Percentiles rank a stretch among this genome's conserved stretches.
phyloP scores from a whole-genome alignment of 1,140 invertebrate genomes.

The Hydropsyche tenuis region DNA sequence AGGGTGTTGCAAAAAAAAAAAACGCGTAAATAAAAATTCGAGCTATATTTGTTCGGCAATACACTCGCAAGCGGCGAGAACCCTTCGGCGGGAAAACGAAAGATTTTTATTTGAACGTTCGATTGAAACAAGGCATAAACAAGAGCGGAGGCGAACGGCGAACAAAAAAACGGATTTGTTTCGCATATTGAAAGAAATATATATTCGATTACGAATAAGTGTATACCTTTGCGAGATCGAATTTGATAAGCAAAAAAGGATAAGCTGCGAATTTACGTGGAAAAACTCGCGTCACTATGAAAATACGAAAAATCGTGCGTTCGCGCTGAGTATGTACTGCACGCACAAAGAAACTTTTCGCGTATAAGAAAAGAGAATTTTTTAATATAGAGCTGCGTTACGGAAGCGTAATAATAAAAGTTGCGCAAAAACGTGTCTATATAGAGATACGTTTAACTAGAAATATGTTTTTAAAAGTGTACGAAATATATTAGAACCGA shows the following conservation, averaged over 20 bases:
- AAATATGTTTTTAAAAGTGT: neutral
- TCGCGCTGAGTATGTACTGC: neutral
- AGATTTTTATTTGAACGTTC: constrained; percentile 21
- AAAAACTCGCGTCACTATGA: neutral
- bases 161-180: constrained; percentile 10
- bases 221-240: constrained; percentile 1
- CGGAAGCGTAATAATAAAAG: neutral
- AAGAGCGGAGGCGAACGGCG: neutral
- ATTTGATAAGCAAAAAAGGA: neutral
- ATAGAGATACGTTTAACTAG: constrained; percentile 6
- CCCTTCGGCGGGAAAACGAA: constrained; percentile 11
- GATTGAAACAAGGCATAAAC: constrained; percentile 33
- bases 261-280: too few species aligned
- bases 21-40: constrained; percentile 20
- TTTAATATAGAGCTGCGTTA: neutral
- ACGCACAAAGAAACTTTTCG: neutral
- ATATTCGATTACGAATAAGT: constrained; percentile 13
- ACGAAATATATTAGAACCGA: neutral
- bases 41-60: constrained; percentile 22
- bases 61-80: neutral
- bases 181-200: constrained; percentile 21
- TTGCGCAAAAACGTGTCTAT: constrained; percentile 1
- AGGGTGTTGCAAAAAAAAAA: too few species aligned
- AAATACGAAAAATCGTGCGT: neutral
- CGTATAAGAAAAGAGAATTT: neutral